Conservation (phyloP, 1,140 invertebrate species). For the Proctacanthus coquilletti region DNA sequence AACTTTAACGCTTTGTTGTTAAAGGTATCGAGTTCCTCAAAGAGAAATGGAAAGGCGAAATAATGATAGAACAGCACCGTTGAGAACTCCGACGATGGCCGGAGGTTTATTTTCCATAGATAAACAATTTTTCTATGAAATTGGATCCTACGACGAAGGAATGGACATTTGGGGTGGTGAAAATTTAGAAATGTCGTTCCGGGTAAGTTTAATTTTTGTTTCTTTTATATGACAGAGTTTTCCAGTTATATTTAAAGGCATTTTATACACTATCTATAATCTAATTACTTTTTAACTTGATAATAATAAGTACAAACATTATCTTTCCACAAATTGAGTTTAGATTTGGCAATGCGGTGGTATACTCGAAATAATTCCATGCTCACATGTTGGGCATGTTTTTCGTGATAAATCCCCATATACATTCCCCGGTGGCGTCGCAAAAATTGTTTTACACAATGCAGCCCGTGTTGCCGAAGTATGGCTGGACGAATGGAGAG, state of each 20-base stretch:
- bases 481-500: conserved; percentile 97
- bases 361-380: conserved; percentile 86
- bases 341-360: conserved; percentile 98
- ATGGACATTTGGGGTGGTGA: conserved; percentile 99
- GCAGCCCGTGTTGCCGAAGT: conserved; percentile 91
- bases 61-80: conserved; percentile 75
- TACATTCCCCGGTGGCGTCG: conserved; percentile 96
- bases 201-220: conserved; percentile 57
- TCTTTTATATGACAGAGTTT: conserved; percentile 1
- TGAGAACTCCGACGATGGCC: conserved; percentile 97
- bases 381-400: conserved; percentile 94
- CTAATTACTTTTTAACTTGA: too few relatives aligned
- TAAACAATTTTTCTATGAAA: conserved; percentile 90
- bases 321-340: conserved; percentile 15
- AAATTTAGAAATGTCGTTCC: conserved; percentile 98
- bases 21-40: conserved; percentile 88
- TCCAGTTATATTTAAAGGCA: conserved; percentile 16
- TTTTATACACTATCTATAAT: conserved; percentile 12
- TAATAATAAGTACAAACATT: too few relatives aligned
- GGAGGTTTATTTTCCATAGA: conserved; percentile 96
- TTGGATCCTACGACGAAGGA: conserved; percentile 94
- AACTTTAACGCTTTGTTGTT: conserved; percentile 7
- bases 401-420: conserved; percentile 99
- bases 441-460: conserved; percentile 91
- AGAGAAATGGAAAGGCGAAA: conserved; percentile 82